Conservation (phyloP, 1,140 invertebrate species). For the Telenomus remus region DNA sequence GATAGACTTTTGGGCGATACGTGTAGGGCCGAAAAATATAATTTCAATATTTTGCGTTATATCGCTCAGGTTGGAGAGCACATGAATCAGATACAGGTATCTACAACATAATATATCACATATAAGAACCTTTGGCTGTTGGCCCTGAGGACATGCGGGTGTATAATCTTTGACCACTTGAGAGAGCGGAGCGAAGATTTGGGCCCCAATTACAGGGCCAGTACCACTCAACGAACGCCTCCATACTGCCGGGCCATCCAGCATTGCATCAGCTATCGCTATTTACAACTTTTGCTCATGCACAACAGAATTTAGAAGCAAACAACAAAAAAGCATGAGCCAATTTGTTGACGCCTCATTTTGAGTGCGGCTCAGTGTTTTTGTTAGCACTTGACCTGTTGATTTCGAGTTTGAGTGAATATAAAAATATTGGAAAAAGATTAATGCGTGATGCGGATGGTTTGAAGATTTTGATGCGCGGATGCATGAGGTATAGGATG, state of each 20-base stretch:
- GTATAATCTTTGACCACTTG: constrained; percentile 74
- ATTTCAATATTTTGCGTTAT: too few species aligned
- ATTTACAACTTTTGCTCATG: constrained; percentile 58
- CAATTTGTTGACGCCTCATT: too few species aligned
- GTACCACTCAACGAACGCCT: constrained; percentile 74
- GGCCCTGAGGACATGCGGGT: constrained; percentile 74
- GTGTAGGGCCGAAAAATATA: too few species aligned
- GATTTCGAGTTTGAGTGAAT: not conserved
- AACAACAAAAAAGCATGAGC: constrained; percentile 23
- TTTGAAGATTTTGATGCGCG: not conserved
- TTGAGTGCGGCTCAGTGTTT: too few species aligned
- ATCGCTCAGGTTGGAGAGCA: constrained; percentile 63
- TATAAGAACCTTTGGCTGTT: constrained; percentile 68
- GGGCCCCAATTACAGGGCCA: constrained; percentile 76
- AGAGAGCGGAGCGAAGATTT: constrained; percentile 70
- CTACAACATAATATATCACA: constrained; percentile 75
- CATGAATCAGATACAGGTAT: constrained; percentile 75
- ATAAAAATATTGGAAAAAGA: too few species aligned
- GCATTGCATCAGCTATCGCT: constrained; percentile 59
- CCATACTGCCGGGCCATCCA: constrained; percentile 64
- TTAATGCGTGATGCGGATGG: too few species aligned
- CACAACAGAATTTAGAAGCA: constrained; percentile 39
- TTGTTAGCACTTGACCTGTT: too few species aligned
- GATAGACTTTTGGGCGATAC: too few species aligned
- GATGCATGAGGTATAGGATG: constrained; percentile 14